These are phyloP conservation scores for Heliconius cydno DNA, from an alignment of 2,888 invertebrate genomes.

Conservation along the genomic window DNA sequence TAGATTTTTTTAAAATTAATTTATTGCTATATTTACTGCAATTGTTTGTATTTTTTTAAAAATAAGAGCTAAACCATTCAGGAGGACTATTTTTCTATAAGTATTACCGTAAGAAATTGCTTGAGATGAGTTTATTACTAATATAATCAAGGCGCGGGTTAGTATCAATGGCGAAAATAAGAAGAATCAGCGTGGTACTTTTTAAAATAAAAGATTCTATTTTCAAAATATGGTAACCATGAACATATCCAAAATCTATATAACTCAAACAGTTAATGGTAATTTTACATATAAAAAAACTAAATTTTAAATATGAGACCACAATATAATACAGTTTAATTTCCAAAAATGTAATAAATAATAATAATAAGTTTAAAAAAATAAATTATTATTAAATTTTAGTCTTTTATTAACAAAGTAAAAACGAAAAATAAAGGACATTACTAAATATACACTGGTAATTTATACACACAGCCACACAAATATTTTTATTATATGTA, in stretches of 20 bases:
- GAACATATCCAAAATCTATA: background rate
- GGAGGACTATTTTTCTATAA: background rate
- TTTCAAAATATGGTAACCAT: background rate
- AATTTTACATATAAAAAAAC: background rate
- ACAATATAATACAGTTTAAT: slow-evolving; percentile 1
- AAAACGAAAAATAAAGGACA: background rate
- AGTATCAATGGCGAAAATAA: background rate
- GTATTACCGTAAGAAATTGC: background rate
- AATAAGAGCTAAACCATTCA: background rate
- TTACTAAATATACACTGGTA: background rate
- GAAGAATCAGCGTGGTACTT: background rate
- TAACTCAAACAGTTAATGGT: background rate
- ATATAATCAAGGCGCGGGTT: background rate
- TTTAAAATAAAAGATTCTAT: background rate
- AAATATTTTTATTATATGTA: background rate
- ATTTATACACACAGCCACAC: slow-evolving; percentile 3
- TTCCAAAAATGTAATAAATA: background rate
- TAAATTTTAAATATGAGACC: slow-evolving; percentile 4
- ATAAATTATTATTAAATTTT: background rate
- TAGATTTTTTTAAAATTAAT: too few species aligned
- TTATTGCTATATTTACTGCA: too few species aligned
- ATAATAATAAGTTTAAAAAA: background rate
- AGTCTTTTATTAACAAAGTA: background rate
- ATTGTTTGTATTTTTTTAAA: too few species aligned
- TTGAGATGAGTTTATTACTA: background rate